Evolutionary conservation across 2,888 invertebrate species (phyloP).

Genomic region (Plebejus argus): DNA sequence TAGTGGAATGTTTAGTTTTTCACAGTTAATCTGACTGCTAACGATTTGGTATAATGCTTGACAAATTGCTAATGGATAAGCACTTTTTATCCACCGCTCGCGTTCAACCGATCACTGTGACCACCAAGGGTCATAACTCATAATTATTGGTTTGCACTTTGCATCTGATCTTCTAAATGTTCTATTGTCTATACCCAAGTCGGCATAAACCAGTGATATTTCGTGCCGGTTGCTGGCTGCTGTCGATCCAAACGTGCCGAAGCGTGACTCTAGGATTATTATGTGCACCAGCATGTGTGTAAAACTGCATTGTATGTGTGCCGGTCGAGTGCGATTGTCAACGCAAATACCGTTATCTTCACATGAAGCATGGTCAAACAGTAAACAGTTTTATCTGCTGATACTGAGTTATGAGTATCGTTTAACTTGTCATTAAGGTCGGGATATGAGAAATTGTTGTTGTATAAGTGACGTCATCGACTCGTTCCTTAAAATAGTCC

Average conservation of each 20-base stretch:
- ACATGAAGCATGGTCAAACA: slow-evolving; percentile 14
- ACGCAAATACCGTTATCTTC: slow-evolving; percentile 36
- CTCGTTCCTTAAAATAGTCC: neutral
- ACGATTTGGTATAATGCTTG: neutral
- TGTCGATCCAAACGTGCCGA: neutral
- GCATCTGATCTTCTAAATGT: neutral
- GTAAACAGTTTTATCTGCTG: slow-evolving; percentile 16
- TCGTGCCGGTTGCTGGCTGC: neutral
- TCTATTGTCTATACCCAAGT: neutral
- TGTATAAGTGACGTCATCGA: neutral
- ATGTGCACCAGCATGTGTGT: slow-evolving; percentile 13
- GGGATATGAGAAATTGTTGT: neutral
- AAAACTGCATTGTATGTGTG: slow-evolving; percentile 19
- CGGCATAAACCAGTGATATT: neutral
- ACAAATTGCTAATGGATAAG: neutral
- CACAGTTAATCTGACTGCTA: neutral
- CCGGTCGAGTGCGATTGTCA: slow-evolving; percentile 30
- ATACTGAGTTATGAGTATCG: neutral
- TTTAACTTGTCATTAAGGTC: neutral
- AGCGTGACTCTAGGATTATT: neutral
- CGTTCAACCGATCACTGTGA: too few species aligned
- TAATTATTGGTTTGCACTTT: too few species aligned
- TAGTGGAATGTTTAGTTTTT: neutral
- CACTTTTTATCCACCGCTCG: neutral
- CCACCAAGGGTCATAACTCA: too few species aligned